phyloP scores from a whole-genome alignment of 1,140 invertebrate species.

The Drosophila fuyamai region DNA sequence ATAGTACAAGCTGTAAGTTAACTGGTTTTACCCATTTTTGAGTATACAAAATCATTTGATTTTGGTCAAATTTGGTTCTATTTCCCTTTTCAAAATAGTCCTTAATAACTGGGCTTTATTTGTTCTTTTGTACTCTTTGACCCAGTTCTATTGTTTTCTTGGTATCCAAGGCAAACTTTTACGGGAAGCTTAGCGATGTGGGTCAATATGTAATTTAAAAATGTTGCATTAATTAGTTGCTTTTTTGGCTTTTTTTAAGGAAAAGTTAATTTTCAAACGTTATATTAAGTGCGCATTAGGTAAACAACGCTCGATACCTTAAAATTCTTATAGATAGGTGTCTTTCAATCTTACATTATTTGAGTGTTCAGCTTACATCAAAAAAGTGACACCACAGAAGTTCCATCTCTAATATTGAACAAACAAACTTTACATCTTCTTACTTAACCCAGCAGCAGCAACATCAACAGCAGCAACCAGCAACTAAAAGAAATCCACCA shows the following conservation, averaged over 20 bases:
- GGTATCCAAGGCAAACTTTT: constrained; percentile 28
- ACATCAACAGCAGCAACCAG: constrained; percentile 6
- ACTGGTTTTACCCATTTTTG: constrained; percentile 44
- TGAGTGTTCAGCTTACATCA: neutral
- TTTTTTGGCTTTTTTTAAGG: neutral
- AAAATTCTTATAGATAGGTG: neutral
- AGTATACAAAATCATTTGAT: constrained; percentile 27
- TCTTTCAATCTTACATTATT: neutral
- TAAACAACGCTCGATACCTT: too few species aligned
- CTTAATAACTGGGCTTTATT: too few species aligned
- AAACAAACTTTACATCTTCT: neutral
- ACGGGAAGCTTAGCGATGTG: constrained; percentile 27
- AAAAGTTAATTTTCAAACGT: neutral
- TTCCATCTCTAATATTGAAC: too few species aligned
- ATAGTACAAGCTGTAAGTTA: neutral
- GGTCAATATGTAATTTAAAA: constrained; percentile 34
- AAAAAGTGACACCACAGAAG: constrained; percentile 11
- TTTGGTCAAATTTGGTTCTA: too few species aligned
- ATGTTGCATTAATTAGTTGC: neutral
- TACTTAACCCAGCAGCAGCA: constrained; percentile 3
- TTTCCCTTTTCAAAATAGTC: too few species aligned
- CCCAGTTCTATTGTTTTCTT: constrained; percentile 9
- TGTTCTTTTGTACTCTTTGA: neutral
- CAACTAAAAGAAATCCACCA: constrained; percentile 5
- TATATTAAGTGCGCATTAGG: neutral